These are phyloP conservation scores for Chrosomus eos DNA, from an alignment of 2,797 vertebrate genomes.

Conservation along the genomic window DNA sequence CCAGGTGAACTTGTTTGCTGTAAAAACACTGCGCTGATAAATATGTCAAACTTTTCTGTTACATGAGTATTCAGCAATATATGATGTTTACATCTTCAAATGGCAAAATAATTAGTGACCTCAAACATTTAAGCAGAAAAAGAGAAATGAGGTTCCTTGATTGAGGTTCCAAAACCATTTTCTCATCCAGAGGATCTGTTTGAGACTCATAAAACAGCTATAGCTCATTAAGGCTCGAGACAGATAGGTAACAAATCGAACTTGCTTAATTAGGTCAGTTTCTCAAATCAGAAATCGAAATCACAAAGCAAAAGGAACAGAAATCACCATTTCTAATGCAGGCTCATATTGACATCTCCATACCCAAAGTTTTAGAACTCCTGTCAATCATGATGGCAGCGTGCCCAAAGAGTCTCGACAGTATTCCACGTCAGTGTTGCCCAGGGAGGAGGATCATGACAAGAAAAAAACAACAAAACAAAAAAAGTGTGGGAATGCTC, in stretches of 20 bases:
- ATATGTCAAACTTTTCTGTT: slow-evolving; percentile 17
- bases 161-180: slow-evolving; percentile 5
- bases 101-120: slow-evolving; percentile 25
- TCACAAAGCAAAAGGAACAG: slow-evolving; percentile 40
- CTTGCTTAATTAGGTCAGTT: slow-evolving; percentile 43
- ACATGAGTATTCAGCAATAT: slow-evolving; percentile 37
- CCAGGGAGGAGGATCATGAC: slow-evolving; percentile 34
- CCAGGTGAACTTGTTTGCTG: not conserved
- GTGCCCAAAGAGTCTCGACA: slow-evolving; percentile 59
- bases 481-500: slow-evolving; percentile 29
- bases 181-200: slow-evolving; percentile 23
- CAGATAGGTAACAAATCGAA: slow-evolving; percentile 36
- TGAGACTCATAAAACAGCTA: slow-evolving; percentile 45
- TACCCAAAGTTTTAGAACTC: slow-evolving; percentile 30
- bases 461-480: not conserved
- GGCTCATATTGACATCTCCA: slow-evolving; percentile 12
- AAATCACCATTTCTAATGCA: slow-evolving; percentile 14
- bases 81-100: slow-evolving; percentile 28
- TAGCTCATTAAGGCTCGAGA: slow-evolving; percentile 57
- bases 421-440: slow-evolving; percentile 63
- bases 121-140: slow-evolving; percentile 41
- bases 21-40: slow-evolving; percentile 54
- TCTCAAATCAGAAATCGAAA: slow-evolving; percentile 42
- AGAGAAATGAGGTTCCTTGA: slow-evolving; percentile 22
- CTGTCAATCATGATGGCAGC: slow-evolving; percentile 14